Conservation (phyloP, 2,888 invertebrate genomes). For the Coleophora deauratella region DNA sequence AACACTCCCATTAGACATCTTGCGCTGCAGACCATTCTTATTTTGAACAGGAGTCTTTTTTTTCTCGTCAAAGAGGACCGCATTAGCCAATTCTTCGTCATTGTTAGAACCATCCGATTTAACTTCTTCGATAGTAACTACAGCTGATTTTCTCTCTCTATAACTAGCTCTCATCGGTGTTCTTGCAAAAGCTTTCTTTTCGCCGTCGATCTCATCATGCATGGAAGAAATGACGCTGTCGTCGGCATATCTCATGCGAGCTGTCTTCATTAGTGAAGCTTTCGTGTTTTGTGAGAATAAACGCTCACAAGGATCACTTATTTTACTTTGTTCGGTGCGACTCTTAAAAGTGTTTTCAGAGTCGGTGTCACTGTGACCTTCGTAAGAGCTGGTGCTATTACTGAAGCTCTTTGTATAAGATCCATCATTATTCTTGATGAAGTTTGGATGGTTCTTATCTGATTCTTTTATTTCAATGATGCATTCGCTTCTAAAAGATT, state of each 20-base stretch:
- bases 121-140: slow-evolving; percentile 66
- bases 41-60: slow-evolving; percentile 37
- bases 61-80: slow-evolving; percentile 54
- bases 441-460: slow-evolving; percentile 37
- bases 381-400: slow-evolving; percentile 78
- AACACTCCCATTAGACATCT: slow-evolving; percentile 40
- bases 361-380: slow-evolving; percentile 79
- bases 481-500: slow-evolving; percentile 53
- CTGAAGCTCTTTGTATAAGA: slow-evolving; percentile 64
- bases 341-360: slow-evolving; percentile 70
- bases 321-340: slow-evolving; percentile 41
- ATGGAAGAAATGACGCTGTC: slow-evolving; percentile 47
- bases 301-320: slow-evolving; percentile 61
- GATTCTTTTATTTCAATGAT: slow-evolving; percentile 62
- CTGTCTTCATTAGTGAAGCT: slow-evolving; percentile 75
- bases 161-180: slow-evolving; percentile 55
- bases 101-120: slow-evolving; percentile 57
- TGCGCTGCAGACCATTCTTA: slow-evolving; percentile 44
- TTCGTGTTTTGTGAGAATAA: slow-evolving; percentile 74
- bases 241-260: slow-evolving; percentile 74
- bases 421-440: slow-evolving; percentile 40
- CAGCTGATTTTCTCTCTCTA: slow-evolving; percentile 58
- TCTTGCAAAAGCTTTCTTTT: slow-evolving; percentile 52
- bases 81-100: slow-evolving; percentile 50
- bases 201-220: slow-evolving; percentile 62